Conservation (phyloP, 2,113 vertebrate species). For the Aptenodytes patagonicus region DNA sequence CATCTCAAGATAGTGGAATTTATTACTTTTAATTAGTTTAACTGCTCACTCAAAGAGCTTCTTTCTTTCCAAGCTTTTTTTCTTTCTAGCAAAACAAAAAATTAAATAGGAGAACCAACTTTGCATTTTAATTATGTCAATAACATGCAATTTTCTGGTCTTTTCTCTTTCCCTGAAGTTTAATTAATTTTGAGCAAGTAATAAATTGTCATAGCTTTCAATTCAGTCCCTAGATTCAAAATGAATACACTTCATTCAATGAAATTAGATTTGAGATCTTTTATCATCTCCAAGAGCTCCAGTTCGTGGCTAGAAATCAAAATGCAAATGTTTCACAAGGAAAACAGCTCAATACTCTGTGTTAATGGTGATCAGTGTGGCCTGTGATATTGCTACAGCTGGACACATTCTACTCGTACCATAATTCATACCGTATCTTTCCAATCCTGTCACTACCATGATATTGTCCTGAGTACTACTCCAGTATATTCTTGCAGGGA, state of each 20-base stretch:
- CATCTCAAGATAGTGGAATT: not conserved
- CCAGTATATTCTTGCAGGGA: not conserved
- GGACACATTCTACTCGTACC: not conserved
- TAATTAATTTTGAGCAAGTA: slow-evolving; percentile 59
- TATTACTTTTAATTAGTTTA: slow-evolving; percentile 51
- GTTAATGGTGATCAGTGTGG: not conserved
- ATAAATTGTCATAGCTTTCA: slow-evolving; percentile 38
- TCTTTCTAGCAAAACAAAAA: slow-evolving; percentile 2
- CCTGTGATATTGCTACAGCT: not conserved
- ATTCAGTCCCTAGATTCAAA: not conserved
- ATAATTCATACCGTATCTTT: not conserved
- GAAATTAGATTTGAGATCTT: slow-evolving; percentile 11
- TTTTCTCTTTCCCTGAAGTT: slow-evolving; percentile 29
- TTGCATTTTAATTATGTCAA: slow-evolving; percentile 49
- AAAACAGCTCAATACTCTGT: not conserved
- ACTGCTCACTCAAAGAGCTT: not conserved
- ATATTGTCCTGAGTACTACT: not conserved
- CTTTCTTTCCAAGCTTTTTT: not conserved
- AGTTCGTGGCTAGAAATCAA: not conserved
- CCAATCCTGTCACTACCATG: not conserved
- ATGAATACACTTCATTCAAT: not conserved
- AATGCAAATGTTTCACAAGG: not conserved
- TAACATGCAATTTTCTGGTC: slow-evolving; percentile 33
- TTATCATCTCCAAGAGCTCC: not conserved
- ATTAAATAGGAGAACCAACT: not conserved